Conservation (phyloP, 2,888 invertebrate species). For the Callimorpha dominula region DNA sequence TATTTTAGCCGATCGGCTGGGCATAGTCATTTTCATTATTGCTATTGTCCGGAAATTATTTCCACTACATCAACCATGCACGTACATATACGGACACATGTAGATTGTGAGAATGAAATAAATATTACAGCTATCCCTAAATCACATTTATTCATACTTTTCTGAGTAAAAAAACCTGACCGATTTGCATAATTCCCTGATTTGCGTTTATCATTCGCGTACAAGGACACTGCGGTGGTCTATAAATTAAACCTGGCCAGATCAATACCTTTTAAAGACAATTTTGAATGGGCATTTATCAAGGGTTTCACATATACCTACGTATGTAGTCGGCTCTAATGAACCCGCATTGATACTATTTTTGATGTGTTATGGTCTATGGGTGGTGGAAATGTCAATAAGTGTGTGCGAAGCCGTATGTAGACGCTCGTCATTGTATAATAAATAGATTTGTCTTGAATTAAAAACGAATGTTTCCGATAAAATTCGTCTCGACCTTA, state of each 20-base stretch:
- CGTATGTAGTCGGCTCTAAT: slow-evolving; percentile 28
- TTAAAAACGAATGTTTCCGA: too few relatives aligned
- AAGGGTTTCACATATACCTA: slow-evolving; percentile 7
- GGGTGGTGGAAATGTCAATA: neutral
- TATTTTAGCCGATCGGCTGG: neutral
- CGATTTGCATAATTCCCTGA: slow-evolving; percentile 45
- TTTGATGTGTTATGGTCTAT: slow-evolving; percentile 33
- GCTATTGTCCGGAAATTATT: slow-evolving; percentile 33
- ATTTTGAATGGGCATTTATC: slow-evolving; percentile 38
- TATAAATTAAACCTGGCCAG: slow-evolving; percentile 33
- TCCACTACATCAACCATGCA: slow-evolving; percentile 22
- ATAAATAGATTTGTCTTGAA: too few relatives aligned
- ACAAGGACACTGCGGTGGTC: slow-evolving; percentile 33
- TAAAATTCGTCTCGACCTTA: neutral
- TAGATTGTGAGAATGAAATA: neutral
- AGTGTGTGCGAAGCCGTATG: too few relatives aligned
- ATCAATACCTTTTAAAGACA: slow-evolving; percentile 38
- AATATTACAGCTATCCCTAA: neutral
- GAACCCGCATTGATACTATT: slow-evolving; percentile 34
- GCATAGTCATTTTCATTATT: slow-evolving; percentile 24
- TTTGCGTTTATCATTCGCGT: slow-evolving; percentile 44
- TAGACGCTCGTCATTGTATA: too few relatives aligned
- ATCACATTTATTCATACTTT: too few relatives aligned
- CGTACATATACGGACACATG: neutral
- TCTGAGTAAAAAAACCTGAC: slow-evolving; percentile 32